phyloP scores from a whole-genome alignment of 2,888 invertebrate species.

The Iphiclides podalirius region DNA sequence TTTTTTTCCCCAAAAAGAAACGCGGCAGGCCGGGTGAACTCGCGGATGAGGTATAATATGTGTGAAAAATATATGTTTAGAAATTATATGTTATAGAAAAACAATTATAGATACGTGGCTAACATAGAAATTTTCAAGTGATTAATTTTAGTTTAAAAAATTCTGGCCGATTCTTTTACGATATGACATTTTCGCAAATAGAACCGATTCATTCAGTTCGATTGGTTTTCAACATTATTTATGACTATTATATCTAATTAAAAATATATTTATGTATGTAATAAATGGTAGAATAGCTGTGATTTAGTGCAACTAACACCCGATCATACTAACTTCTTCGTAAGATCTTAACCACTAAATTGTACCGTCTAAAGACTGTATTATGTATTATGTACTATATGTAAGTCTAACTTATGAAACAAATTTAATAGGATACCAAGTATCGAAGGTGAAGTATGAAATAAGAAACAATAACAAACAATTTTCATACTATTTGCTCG shows the following conservation, averaged over 20 bases:
- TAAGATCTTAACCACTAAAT: constrained; percentile 31
- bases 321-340: constrained; percentile 55
- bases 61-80: constrained; percentile 75
- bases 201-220: constrained; percentile 26
- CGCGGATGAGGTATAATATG: constrained; percentile 84
- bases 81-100: constrained; percentile 63
- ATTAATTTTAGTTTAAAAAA: constrained; percentile 49
- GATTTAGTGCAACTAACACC: constrained; percentile 47
- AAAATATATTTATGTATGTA: constrained; percentile 34
- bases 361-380: constrained; percentile 1
- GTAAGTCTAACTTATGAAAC: constrained; percentile 19
- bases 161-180: neutral
- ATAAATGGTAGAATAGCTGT: constrained; percentile 23
- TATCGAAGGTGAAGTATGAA: neutral
- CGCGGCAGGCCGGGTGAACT: constrained; percentile 90
- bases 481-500: no score
- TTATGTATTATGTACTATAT: no score
- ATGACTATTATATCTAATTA: no score
- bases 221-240: no score
- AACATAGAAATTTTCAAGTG: constrained; percentile 70
- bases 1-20: constrained; percentile 82
- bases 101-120: constrained; percentile 67
- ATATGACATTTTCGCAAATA: constrained; percentile 3
- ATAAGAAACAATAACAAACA: no score
- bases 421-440: neutral